Percentiles rank a stretch among this genome's conserved stretches.
Evolutionary conservation across 2,888 invertebrate species (phyloP).

Genomic region (Candidula unifasciata): DNA sequence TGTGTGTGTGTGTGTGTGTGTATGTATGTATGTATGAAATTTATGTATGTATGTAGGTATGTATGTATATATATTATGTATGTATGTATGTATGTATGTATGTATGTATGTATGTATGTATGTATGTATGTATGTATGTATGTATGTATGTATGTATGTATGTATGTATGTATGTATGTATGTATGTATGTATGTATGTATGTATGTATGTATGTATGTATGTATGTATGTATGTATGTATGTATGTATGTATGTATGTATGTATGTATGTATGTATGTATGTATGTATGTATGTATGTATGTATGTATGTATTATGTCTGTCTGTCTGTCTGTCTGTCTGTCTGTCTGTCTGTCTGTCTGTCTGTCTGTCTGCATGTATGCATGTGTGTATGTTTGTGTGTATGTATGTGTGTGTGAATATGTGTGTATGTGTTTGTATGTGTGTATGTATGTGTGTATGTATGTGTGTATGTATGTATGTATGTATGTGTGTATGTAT

Average conservation of each 20-base stretch:
- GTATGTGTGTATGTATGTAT: not conserved
- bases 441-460: not conserved
- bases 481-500: not conserved
- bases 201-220: not conserved
- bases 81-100: too few species aligned
- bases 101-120: not conserved
- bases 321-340: too few species aligned
- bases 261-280: not conserved
- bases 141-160: not conserved
- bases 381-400: not conserved
- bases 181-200: not conserved
- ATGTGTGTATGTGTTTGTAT: not conserved
- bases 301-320: not conserved
- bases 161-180: not conserved
- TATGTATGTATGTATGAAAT: too few species aligned
- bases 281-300: not conserved
- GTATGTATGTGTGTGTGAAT: not conserved
- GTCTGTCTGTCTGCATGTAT: not conserved
- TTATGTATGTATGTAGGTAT: too few species aligned
- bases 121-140: conserved; percentile 23
- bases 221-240: not conserved
- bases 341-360: not conserved
- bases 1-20: too few species aligned
- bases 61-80: too few species aligned
- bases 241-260: not conserved